These are phyloP conservation scores for Paracanthobrama guichenoti DNA, from an alignment of 2,113 vertebrate genomes.

Conservation along the genomic window DNA sequence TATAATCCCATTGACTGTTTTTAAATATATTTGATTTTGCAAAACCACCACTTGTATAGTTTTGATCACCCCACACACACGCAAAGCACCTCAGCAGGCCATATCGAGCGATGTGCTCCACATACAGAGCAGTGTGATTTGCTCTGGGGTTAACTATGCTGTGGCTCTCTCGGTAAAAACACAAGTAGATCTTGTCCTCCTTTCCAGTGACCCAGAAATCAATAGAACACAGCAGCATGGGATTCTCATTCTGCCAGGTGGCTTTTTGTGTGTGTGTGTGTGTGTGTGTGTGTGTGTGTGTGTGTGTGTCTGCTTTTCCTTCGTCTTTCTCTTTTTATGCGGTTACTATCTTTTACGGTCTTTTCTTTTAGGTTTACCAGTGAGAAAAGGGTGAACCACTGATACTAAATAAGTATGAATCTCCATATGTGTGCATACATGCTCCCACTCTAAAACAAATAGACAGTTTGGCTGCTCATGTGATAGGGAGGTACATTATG, in stretches of 20 bases:
- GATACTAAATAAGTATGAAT: neutral
- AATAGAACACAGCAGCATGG: constrained; percentile 40
- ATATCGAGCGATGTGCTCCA: neutral
- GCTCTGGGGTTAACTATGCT: constrained; percentile 34
- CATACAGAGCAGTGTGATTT: constrained; percentile 11
- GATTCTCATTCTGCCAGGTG: constrained; percentile 20
- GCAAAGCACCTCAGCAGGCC: neutral
- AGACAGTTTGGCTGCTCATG: constrained; percentile 26
- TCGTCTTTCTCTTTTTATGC: neutral
- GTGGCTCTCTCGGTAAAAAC: constrained; percentile 24
- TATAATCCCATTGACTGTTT: neutral
- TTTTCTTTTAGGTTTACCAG: neutral
- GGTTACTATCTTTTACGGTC: neutral
- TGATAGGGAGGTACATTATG: constrained; percentile 48
- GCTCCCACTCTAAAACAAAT: neutral
- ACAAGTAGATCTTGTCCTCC: constrained; percentile 39
- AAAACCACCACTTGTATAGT: constrained; percentile 4
- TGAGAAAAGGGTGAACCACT: neutral
- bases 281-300: neutral
- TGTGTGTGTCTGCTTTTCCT: neutral
- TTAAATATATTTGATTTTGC: neutral
- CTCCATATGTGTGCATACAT: neutral
- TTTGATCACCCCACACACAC: constrained; percentile 11
- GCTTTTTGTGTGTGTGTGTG: constrained; percentile 10
- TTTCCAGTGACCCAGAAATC: constrained; percentile 50